Evolutionary conservation across 2,113 vertebrate species (phyloP).

Genomic region (Toxostoma redivivum): DNA sequence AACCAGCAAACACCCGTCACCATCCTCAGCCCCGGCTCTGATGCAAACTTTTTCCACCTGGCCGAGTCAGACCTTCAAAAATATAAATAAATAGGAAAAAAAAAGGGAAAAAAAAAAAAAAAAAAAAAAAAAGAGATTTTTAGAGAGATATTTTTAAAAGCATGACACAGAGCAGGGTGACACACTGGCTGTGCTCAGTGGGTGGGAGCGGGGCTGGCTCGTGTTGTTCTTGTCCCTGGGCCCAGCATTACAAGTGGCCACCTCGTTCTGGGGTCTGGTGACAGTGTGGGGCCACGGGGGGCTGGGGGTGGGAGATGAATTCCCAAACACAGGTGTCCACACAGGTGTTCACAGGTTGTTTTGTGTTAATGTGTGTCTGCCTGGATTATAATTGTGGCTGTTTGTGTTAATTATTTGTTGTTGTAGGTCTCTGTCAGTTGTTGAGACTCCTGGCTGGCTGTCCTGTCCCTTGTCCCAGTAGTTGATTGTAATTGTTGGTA

Average conservation of each 20-base stretch:
- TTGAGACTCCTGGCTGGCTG: no score
- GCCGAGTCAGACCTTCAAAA: constrained; percentile 17
- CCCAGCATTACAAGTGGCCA: constrained; percentile 67
- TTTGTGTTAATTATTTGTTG: no score
- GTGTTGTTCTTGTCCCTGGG: constrained; percentile 72
- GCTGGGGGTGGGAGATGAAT: no score
- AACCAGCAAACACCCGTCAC: not conserved
- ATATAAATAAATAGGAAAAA: not conserved
- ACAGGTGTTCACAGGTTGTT: no score
- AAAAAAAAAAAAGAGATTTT: rapidly evolving
- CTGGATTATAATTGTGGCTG: no score
- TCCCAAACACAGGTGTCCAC: no score
- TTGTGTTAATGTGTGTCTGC: no score
- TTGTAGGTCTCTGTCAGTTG: no score
- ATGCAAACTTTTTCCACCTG: constrained; percentile 70
- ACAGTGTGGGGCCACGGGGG: not conserved
- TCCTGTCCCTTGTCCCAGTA: no score
- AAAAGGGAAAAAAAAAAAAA: rapidly evolving
- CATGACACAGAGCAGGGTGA: constrained; percentile 75
- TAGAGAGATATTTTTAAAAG: constrained; percentile 71
- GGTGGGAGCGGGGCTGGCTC: constrained; percentile 68
- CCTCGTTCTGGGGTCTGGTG: not conserved
- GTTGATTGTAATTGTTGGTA: no score
- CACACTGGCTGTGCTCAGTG: constrained; percentile 73
- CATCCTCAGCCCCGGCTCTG: not conserved